phyloP scores from a whole-genome alignment of 2,797 vertebrate genomes.

The Centropyge bicolor region DNA sequence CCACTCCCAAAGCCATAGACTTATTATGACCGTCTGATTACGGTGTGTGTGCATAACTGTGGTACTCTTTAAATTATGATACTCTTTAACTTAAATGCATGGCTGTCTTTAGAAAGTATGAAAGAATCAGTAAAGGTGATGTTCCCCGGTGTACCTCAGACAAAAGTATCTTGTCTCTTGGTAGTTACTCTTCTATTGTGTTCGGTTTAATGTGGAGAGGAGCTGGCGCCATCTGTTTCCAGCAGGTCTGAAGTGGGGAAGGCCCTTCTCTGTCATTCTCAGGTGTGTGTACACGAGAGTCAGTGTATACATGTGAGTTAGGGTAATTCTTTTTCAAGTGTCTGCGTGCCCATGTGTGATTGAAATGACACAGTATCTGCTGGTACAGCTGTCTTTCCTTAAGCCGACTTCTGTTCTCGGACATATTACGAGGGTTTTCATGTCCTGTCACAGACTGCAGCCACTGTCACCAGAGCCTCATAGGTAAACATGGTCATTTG shows the following conservation, averaged over 20 bases:
- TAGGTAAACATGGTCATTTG: constrained; percentile 16
- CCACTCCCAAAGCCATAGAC: constrained; percentile 40
- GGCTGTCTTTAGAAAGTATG: constrained; percentile 2
- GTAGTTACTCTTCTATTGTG: constrained; percentile 5
- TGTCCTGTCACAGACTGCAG: constrained; percentile 15
- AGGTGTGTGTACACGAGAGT: constrained; percentile 41
- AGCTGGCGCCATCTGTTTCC: constrained; percentile 58
- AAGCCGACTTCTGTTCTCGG: constrained; percentile 34
- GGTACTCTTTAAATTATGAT: constrained; percentile 12
- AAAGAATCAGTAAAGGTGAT: neutral
- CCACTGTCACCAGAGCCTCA: constrained; percentile 14
- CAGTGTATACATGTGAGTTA: constrained; percentile 7
- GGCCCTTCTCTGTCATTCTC: constrained; percentile 60
- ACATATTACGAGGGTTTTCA: constrained; percentile 26
- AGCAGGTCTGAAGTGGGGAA: constrained; percentile 52
- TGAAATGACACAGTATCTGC: constrained; percentile 46
- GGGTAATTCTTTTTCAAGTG: constrained; percentile 33
- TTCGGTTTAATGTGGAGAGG: constrained; percentile 42
- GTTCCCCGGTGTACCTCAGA: neutral
- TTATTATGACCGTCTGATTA: constrained; percentile 23
- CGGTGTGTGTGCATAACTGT: constrained; percentile 18
- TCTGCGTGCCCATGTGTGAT: constrained; percentile 18
- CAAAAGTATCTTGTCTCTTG: neutral
- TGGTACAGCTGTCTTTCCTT: constrained; percentile 36
- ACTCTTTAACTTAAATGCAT: constrained; percentile 3